These are phyloP conservation scores for Drosophila anomalata DNA, from an alignment of 2,888 invertebrate genomes.

Conservation along the genomic window DNA sequence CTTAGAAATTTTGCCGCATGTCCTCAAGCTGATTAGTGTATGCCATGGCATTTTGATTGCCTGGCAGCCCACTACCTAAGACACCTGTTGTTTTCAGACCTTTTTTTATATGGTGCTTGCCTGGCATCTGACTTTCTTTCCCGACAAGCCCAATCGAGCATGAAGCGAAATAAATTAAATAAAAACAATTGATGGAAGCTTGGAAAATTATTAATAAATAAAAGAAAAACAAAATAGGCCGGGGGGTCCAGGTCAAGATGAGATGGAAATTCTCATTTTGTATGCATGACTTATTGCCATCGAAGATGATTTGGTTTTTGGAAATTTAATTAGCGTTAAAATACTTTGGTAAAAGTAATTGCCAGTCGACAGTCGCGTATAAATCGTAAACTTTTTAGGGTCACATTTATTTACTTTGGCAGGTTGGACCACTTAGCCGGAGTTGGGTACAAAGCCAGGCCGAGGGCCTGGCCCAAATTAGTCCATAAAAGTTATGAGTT, in stretches of 20 bases:
- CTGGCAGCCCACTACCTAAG: slow-evolving; percentile 27
- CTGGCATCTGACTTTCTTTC: slow-evolving; percentile 7
- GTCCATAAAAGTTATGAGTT: slow-evolving; percentile 54
- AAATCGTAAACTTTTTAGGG: slow-evolving; percentile 54
- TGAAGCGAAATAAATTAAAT: slow-evolving; percentile 70
- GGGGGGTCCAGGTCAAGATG: neutral
- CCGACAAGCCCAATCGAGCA: slow-evolving; percentile 53
- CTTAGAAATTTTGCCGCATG: slow-evolving; percentile 26
- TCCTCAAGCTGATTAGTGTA: slow-evolving; percentile 51
- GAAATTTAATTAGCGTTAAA: slow-evolving; percentile 69
- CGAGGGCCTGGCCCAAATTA: slow-evolving; percentile 44
- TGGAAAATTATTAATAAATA: slow-evolving; percentile 32
- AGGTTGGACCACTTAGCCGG: slow-evolving; percentile 18
- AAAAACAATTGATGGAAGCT: slow-evolving; percentile 55
- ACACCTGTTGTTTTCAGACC: slow-evolving; percentile 48
- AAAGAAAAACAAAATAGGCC: slow-evolving; percentile 20
- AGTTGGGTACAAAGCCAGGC: slow-evolving; percentile 13
- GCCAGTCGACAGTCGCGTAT: slow-evolving; percentile 37
- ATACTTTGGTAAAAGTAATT: slow-evolving; percentile 52
- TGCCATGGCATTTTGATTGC: slow-evolving; percentile 57
- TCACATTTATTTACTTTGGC: slow-evolving; percentile 51
- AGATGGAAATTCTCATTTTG: slow-evolving; percentile 51
- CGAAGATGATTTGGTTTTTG: slow-evolving; percentile 38
- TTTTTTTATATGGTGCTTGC: slow-evolving; percentile 9
- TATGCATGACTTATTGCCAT: slow-evolving; percentile 63